Evolutionary conservation across 35 echinoderm and acorn worm species (phyloP), one percentile per base, ranked within the genome.

Genomic region (Apostichopus californicus): DNA sequence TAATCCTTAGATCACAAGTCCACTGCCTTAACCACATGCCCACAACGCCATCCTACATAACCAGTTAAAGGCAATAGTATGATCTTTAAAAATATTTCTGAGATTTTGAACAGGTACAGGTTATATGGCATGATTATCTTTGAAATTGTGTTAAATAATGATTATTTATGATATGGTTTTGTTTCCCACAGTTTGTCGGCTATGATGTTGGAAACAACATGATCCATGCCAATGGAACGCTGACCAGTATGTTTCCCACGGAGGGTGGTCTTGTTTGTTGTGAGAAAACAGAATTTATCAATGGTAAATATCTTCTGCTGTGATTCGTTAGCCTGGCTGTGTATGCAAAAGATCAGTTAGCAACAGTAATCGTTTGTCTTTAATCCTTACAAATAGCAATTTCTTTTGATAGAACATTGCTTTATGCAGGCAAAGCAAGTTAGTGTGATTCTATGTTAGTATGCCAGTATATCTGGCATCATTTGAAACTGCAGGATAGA

Each of bases 181-280:
- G 11, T 75, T 6, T 9, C 64, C 83, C 8, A 28, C 94, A 98
- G 96, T 98, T 98, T 94, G 92, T 94, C 92, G 96, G 96, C 12
- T 98, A 98, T 87, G 79, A 98, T 93, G 92, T 98, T 82, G 96
- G 96, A 9, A 98, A 98, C 65, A 94, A 94, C 56, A 55, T 98
- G 56, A 95, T 98, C 56, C 96, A 98, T 90, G 96, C 87, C 28
- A 92, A 83, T 83, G 96, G 96, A 54, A 78, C 87, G 23, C 91
- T 87, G 17, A 94, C 93, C 15, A 98, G 94, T 22, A 53, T 98
- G 23, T 94, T 98, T 71, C 96, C 94, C 14, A 91, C 53, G 54
- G 96, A 98, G 93, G 96, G 96, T 56, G 96, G 94, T 13, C 92
- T 94, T 63, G 93, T 98, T 82, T 92, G 96, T 57, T 90, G 94